Percentiles rank a stretch among this genome's conserved stretches.
Conservation (phyloP, 37 sponge, comb jelly and placozoan species). For the Mnemiopsis leidyi region DNA sequence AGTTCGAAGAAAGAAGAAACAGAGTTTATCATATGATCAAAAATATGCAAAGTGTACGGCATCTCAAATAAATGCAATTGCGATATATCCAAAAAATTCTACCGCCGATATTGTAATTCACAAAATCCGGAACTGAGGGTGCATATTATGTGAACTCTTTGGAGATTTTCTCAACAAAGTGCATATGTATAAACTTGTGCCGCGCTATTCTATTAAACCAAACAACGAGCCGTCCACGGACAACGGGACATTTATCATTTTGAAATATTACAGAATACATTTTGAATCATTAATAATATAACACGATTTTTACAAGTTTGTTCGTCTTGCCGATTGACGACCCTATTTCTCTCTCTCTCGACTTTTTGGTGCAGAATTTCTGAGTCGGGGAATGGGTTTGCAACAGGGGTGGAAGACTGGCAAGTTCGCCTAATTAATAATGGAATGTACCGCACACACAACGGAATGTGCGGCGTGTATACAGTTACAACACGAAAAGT, state of each 20-base stretch:
- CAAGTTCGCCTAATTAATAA: neutral
- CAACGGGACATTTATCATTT: neutral
- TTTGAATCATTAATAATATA: slow-evolving; percentile 9
- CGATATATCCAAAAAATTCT: neutral
- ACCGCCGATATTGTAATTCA: neutral
- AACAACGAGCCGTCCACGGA: neutral
- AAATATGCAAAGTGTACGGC: too few species aligned
- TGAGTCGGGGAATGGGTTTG: too few species aligned
- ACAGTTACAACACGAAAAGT: too few species aligned
- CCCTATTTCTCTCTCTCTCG: neutral
- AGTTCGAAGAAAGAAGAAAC: too few species aligned
- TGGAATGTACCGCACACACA: neutral
- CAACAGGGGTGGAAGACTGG: neutral
- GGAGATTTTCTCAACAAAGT: neutral
- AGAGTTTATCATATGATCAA: too few species aligned
- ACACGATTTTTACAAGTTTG: slow-evolving; percentile 15
- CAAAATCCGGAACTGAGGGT: neutral
- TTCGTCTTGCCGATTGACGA: neutral
- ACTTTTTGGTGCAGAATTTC: too few species aligned
- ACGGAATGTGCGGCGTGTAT: too few species aligned
- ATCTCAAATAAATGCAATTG: too few species aligned
- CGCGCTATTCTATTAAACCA: neutral
- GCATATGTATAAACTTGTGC: neutral
- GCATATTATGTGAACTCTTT: neutral
- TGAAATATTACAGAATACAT: neutral